These are phyloP conservation scores for Rhyacophila brunnea DNA, from an alignment of 1,140 invertebrate genomes.

Conservation along the genomic window DNA sequence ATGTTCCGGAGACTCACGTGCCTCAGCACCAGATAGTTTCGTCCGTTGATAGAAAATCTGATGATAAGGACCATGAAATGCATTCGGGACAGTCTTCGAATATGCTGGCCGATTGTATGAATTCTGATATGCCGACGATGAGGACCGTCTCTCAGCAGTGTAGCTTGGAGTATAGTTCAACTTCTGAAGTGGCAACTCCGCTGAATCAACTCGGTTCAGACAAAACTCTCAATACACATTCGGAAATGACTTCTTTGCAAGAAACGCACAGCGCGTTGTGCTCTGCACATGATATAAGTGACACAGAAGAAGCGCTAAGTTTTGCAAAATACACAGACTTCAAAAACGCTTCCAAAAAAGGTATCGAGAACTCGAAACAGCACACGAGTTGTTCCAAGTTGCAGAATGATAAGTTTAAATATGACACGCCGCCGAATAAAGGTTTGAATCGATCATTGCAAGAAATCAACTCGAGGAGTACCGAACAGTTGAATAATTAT, in stretches of 20 bases:
- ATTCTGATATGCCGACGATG: conserved; percentile 49
- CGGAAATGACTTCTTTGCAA: conserved; percentile 51
- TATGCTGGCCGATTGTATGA: conserved; percentile 48
- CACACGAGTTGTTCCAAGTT: conserved; percentile 33
- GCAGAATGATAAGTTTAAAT: conserved; percentile 13
- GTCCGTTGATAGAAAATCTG: conserved; percentile 36
- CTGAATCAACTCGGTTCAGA: conserved; percentile 47
- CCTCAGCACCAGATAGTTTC: conserved; percentile 59
- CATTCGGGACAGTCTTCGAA: conserved; percentile 44
- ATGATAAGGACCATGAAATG: conserved; percentile 37
- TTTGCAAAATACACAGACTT: conserved; percentile 53
- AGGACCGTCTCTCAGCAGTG: conserved; percentile 53
- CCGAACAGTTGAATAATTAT: conserved; percentile 2
- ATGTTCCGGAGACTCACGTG: conserved; percentile 68
- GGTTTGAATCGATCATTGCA: conserved; percentile 29
- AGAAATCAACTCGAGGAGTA: conserved; percentile 39
- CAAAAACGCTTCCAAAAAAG: conserved; percentile 11
- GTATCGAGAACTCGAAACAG: conserved; percentile 26
- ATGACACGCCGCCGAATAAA: background rate
- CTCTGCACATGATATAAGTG: conserved; percentile 50
- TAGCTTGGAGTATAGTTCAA: conserved; percentile 51
- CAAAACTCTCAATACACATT: conserved; percentile 52
- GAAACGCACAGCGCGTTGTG: conserved; percentile 53
- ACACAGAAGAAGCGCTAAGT: conserved; percentile 45
- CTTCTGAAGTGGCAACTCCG: conserved; percentile 50